Evolutionary conservation across 2,113 vertebrate genomes (phyloP).

Genomic region (Myiagra hebetior): DNA sequence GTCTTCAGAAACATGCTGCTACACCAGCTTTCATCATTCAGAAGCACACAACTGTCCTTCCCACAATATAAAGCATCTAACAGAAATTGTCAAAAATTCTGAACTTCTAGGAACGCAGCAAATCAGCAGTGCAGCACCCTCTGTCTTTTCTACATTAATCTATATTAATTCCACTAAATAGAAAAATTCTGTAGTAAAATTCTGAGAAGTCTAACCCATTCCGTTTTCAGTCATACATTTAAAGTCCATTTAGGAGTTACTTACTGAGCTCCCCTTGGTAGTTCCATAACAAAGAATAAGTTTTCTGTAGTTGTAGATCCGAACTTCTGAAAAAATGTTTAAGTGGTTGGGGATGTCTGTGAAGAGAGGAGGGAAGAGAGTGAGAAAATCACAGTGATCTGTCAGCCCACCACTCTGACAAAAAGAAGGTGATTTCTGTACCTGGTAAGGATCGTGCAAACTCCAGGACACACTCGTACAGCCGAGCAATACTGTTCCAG

Average conservation of each 20-base stretch:
- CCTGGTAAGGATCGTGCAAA: slow-evolving; percentile 91
- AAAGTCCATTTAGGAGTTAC: slow-evolving; percentile 14
- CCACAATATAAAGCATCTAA: neutral
- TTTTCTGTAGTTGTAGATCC: slow-evolving; percentile 96
- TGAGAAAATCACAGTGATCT: neutral
- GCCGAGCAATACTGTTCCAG: slow-evolving; percentile 93
- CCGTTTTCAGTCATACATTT: neutral
- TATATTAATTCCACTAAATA: neutral
- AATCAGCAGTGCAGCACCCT: neutral
- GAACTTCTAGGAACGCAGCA: neutral
- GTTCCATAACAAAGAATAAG: slow-evolving; percentile 95
- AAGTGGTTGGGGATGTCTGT: slow-evolving; percentile 92
- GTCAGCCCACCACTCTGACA: neutral
- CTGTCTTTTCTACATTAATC: neutral
- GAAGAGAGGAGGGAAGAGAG: neutral
- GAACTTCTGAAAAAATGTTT: slow-evolving; percentile 93
- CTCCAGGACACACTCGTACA: slow-evolving; percentile 95
- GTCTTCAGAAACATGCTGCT: neutral
- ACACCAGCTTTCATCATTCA: neutral
- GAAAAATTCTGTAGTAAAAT: neutral
- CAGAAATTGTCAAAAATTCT: neutral
- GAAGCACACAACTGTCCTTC: neutral
- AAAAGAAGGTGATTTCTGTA: slow-evolving; percentile 35
- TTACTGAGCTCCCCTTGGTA: slow-evolving; percentile 96
- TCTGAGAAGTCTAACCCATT: neutral